Percentiles rank a stretch among this genome's conserved stretches.
These are phyloP conservation scores for Acanthosepion pharaonis DNA, from an alignment of 2,888 invertebrate genomes.

Conservation along the genomic window DNA sequence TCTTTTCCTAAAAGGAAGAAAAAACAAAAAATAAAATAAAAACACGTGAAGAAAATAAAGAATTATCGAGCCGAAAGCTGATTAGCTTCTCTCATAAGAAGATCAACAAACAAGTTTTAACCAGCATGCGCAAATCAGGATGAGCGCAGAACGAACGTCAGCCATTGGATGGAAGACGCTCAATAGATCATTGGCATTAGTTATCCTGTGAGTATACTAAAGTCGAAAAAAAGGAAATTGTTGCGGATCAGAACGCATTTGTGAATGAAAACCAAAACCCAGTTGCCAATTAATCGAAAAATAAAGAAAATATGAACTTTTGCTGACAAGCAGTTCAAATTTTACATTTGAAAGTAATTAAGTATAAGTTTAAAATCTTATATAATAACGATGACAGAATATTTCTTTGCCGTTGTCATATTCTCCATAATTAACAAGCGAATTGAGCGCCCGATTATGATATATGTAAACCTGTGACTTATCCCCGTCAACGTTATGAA, in stretches of 20 bases:
- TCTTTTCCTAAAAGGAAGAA: neutral
- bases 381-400: no score
- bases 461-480: no score
- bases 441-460: no score
- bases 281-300: no score
- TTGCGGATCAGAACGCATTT: neutral
- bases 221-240: neutral
- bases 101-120: neutral
- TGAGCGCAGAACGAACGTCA: neutral
- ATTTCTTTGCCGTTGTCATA: no score
- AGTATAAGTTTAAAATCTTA: no score
- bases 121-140: neutral
- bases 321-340: no score
- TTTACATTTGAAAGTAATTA: no score
- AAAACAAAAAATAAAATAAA: neutral
- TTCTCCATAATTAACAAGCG: no score
- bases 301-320: no score
- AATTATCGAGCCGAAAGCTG: neutral
- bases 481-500: no score
- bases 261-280: neutral
- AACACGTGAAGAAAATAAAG: neutral
- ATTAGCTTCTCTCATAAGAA: neutral
- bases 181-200: neutral
- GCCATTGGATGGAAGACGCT: neutral
- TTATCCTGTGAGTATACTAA: no score